Evolutionary conservation across 2,113 vertebrate species (phyloP).

Genomic region (Gavia stellata): DNA sequence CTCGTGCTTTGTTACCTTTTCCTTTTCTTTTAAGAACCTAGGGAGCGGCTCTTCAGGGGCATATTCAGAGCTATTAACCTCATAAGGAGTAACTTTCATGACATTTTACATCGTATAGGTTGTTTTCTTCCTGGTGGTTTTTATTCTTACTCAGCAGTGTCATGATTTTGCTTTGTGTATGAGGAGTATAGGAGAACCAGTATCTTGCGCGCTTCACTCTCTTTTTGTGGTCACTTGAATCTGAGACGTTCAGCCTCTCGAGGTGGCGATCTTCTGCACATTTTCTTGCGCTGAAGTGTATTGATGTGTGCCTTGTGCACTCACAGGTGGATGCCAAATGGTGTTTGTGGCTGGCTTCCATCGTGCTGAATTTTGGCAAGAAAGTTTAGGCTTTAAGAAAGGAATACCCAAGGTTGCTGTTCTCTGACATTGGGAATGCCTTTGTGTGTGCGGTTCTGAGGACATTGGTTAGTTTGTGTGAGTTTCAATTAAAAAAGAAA

Average conservation of each 20-base stretch:
- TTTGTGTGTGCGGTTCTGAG: neutral
- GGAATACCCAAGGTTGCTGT: neutral
- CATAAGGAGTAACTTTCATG: neutral
- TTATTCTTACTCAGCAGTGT: neutral
- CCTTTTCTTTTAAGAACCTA: neutral
- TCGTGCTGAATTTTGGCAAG: neutral
- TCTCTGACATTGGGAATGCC: neutral
- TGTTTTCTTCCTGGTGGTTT: neutral
- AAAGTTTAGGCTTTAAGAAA: neutral
- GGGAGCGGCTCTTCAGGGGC: neutral
- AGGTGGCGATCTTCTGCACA: neutral
- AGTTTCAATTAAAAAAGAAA: neutral
- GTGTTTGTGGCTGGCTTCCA: neutral
- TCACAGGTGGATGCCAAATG: neutral
- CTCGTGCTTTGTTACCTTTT: neutral
- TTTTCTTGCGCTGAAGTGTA: neutral
- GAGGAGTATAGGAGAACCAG: neutral
- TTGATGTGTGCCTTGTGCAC: neutral
- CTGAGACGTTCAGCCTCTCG: neutral
- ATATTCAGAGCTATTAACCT: neutral
- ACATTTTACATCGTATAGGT: neutral
- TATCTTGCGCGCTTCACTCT: neutral
- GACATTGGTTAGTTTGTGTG: neutral
- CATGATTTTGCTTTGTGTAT: neutral
- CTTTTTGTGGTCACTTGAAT: neutral